Evolutionary conservation across 2,888 invertebrate species (phyloP).

Genomic region (Idaea biselata): DNA sequence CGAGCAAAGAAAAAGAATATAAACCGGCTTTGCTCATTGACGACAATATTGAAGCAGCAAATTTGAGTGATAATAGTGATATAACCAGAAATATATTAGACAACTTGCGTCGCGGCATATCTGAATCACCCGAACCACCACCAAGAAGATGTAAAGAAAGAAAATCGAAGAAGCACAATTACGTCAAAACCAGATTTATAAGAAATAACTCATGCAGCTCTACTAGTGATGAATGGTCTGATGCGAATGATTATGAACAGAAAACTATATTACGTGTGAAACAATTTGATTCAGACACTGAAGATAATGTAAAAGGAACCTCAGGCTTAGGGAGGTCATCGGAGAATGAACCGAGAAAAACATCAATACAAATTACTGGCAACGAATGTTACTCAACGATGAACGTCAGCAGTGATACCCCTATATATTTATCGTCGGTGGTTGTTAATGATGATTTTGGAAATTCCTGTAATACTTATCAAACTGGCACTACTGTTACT

Average conservation of each 20-base stretch:
- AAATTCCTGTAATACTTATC: slow-evolving; percentile 68
- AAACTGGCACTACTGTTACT: slow-evolving; percentile 82
- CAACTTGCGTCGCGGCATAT: slow-evolving; percentile 65
- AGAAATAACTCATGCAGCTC: slow-evolving; percentile 71
- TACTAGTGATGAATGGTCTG: slow-evolving; percentile 77
- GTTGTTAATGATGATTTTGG: slow-evolving; percentile 83
- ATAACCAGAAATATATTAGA: slow-evolving; percentile 65
- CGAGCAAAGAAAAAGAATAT: slow-evolving; percentile 16
- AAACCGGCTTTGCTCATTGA: slow-evolving; percentile 19
- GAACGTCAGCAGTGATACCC: slow-evolving; percentile 85
- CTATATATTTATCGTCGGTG: slow-evolving; percentile 87
- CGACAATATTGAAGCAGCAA: slow-evolving; percentile 56
- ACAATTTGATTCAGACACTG: slow-evolving; percentile 76
- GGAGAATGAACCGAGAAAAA: slow-evolving; percentile 77
- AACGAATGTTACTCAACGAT: slow-evolving; percentile 88
- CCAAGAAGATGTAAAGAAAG: slow-evolving; percentile 66
- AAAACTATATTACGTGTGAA: slow-evolving; percentile 68
- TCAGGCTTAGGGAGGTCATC: slow-evolving; percentile 43
- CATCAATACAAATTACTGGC: slow-evolving; percentile 87
- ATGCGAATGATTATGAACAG: slow-evolving; percentile 71
- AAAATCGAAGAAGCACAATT: slow-evolving; percentile 71
- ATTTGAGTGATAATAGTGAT: slow-evolving; percentile 70
- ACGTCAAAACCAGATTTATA: slow-evolving; percentile 74
- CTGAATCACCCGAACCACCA: slow-evolving; percentile 74
- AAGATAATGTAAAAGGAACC: slow-evolving; percentile 41